These are phyloP conservation scores for Luffia ferchaultella DNA, from an alignment of 2,888 invertebrate species.

Conservation along the genomic window DNA sequence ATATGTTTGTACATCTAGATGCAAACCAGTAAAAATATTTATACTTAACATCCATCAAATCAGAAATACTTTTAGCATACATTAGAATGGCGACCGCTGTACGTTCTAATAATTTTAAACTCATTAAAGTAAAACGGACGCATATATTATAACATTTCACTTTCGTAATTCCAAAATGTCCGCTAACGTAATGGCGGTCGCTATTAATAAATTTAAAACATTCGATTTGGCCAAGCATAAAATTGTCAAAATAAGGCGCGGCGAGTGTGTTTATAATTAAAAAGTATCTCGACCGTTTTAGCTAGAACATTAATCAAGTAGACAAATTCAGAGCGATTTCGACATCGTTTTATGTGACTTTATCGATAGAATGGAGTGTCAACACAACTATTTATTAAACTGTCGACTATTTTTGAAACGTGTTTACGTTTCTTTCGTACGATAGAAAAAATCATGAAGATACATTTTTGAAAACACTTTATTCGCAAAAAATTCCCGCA, in stretches of 20 bases:
- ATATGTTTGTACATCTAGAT: no score
- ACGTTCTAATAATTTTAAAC: neutral
- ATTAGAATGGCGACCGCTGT: no score
- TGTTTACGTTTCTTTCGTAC: no score
- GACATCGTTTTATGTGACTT: no score
- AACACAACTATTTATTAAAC: neutral
- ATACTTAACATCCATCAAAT: no score
- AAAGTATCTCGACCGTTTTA: neutral
- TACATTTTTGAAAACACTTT: no score
- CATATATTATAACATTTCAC: neutral
- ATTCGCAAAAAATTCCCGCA: no score
- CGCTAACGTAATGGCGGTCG: neutral
- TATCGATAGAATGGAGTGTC: constrained; percentile 2
- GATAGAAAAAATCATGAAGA: no score
- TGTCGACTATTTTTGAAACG: no score
- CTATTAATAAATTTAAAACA: neutral
- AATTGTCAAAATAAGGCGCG: neutral
- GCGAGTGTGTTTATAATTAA: neutral
- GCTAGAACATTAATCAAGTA: constrained; percentile 19
- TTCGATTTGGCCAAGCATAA: neutral
- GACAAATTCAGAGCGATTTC: constrained; percentile 23
- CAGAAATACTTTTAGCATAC: no score
- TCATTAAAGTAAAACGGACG: neutral
- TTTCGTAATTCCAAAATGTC: neutral
- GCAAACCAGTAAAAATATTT: no score